Percentiles rank a stretch among this genome's conserved stretches.
Evolutionary conservation across 2,113 vertebrate genomes (phyloP).

Genomic region (Phalacrocorax aristotelis): DNA sequence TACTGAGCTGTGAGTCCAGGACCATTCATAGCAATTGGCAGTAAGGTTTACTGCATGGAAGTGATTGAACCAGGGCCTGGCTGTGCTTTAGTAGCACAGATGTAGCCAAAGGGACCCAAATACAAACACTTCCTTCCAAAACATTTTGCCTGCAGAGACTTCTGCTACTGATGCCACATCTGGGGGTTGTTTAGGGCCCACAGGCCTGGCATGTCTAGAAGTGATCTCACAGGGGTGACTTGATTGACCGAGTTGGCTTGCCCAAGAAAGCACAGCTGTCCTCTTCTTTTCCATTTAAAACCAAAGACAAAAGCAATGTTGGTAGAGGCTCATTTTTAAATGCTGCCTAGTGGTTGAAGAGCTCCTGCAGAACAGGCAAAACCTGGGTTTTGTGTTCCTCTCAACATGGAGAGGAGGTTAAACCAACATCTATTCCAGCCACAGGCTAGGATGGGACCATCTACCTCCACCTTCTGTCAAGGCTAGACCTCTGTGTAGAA

Average conservation of each 20-base stretch:
- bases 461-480: not conserved
- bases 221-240: not conserved
- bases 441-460: not conserved
- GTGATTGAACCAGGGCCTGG: not conserved
- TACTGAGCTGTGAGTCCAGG: rapidly evolving
- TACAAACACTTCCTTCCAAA: not conserved
- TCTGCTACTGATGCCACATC: not conserved
- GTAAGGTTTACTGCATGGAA: not conserved
- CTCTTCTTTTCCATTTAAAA: not conserved
- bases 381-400: not conserved
- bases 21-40: not conserved
- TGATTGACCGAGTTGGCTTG: not conserved
- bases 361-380: not conserved
- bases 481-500: not conserved
- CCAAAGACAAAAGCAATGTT: not conserved
- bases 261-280: not conserved
- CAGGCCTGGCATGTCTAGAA: not conserved
- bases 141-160: not conserved
- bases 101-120: not conserved
- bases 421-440: not conserved
- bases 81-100: not conserved
- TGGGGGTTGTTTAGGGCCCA: not conserved
- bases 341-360: not conserved
- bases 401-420: not conserved
- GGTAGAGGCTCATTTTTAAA: not conserved